Evolutionary conservation across 2,888 invertebrate species (phyloP).

Genomic region (Smittia aterrima): DNA sequence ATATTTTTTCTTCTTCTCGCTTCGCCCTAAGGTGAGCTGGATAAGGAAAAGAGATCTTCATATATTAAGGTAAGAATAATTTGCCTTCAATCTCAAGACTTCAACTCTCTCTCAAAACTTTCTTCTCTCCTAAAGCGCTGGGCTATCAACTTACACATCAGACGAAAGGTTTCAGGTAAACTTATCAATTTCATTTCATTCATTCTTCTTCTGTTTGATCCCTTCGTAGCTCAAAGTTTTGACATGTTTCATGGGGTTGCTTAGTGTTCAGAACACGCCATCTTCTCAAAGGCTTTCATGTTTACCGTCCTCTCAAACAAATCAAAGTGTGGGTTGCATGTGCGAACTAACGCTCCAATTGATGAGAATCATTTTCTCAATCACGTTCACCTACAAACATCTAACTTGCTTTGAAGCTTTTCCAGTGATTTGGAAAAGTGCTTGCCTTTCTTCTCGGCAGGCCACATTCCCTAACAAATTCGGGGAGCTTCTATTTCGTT

Average conservation of each 20-base stretch:
- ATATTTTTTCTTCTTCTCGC: constrained; percentile 43
- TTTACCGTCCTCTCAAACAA: neutral
- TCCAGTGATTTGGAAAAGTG: no score
- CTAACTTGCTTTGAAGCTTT: no score
- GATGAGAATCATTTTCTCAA: no score
- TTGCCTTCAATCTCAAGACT: neutral
- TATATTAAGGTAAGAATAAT: constrained; percentile 52
- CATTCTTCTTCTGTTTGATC: neutral
- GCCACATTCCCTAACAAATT: no score
- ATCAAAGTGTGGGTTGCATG: no score
- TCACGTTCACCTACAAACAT: no score
- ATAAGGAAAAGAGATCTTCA: constrained; percentile 77
- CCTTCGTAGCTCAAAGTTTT: neutral
- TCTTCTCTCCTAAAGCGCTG: constrained; percentile 53
- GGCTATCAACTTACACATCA: constrained; percentile 73
- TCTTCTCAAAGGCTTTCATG: neutral
- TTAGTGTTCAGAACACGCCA: neutral
- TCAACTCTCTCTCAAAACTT: neutral
- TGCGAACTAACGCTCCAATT: no score
- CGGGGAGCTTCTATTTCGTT: no score
- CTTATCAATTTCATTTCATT: neutral
- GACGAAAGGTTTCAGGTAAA: constrained; percentile 71
- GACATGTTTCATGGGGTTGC: neutral
- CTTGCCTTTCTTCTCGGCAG: no score
- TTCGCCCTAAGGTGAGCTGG: constrained; percentile 70